Evolutionary conservation across 1,140 invertebrate genomes (phyloP), one percentile per base, ranked within the genome.

Genomic region (Drosophila lacertosa): DNA sequence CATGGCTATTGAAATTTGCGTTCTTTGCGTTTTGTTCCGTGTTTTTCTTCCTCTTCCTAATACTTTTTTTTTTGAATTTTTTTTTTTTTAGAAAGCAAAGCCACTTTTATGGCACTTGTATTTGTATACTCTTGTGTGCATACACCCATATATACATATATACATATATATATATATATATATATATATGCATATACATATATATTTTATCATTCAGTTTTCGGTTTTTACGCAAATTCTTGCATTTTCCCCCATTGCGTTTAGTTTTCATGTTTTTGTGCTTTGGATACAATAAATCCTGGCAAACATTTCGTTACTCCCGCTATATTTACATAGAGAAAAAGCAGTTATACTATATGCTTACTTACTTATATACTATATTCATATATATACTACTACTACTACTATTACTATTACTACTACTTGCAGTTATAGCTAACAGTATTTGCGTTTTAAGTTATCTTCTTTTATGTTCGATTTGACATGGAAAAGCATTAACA

Each of bases 11-110:
- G 66, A 47, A 68, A 64, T 69, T 69, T 70, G 44, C 60, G 53
- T 71, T 71, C 24, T 58, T 71, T 71, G 45, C 45, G 68, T 71
- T 71, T 71, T 66, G 62, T 66, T 73, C 69, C 33, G 35, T 54
- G 42, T 73, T 73, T 6, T 1, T 18, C 33, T 62, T 67, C 16
- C 16, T 9, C 26, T 47, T 15, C 1, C 7, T 26, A n/a, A n/a
- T n/a, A n/a, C 13, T 47, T 2, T 47, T 47, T 15, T n/a, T 2
- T 1, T 2, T 44, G 11, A n/a, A n/a, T n/a, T 44, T n/a, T 1
- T 44, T 44, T 16, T 7, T 54, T 60, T 20, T 60, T 48, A 60
- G 42, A 68, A 55, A 69, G 47, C 42, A 69, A 55, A 37, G 66
- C 64, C 65, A 69, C 32, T 45, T 50, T 62, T 68, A 62, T 70